Evolutionary conservation across 2,113 vertebrate genomes (phyloP), one percentile per base, ranked within the genome.

Genomic region (Callopanchax toddi): DNA sequence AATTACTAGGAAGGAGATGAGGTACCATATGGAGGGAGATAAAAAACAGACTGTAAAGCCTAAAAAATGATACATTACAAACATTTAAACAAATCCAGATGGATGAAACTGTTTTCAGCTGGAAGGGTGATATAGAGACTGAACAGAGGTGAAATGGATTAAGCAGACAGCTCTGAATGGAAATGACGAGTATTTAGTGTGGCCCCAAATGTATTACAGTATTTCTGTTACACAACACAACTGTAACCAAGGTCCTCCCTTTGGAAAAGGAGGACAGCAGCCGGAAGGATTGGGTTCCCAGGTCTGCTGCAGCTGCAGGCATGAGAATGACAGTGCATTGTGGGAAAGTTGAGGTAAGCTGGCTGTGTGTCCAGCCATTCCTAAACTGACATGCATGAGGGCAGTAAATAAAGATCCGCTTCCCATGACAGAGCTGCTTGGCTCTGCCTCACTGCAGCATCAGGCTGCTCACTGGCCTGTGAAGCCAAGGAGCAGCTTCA

Each of bases 361-460:
- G 48, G 64, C 60, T 56, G 51, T 59, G 49, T 65, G 70, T 70
- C 55, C 34, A 48, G 55, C 23, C 39, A 22, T 54, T 67, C 34
- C 12, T 52, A 46, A 82, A 59, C 37, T 59, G 60, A 57, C 42
- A 71, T 74, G 53, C n/a, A 40, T 59, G 45, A n/a, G 18, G 58
- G 44, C 57, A 60, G 60, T 81, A 72, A 74, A 83, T 80, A 85
- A 69, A 81, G 76, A 81, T 74, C 54, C 62, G 74, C 60, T 77
- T 84, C 78, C 64, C 61, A 76, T 86, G 81, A 81, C 66, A 64
- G 43, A 32, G 54, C 48, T 26, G 60, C 52, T 66, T 67, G 68
- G 63, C 58, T 71, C 26, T 70, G 59, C 67, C 49, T 49, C 46
- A 44, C 58, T 57, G 55, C 42, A 60, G 23, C 54, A 59, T 72